Evolutionary conservation across 1,140 invertebrate genomes (phyloP).

Genomic region (Zeugodacus cucurbitae): DNA sequence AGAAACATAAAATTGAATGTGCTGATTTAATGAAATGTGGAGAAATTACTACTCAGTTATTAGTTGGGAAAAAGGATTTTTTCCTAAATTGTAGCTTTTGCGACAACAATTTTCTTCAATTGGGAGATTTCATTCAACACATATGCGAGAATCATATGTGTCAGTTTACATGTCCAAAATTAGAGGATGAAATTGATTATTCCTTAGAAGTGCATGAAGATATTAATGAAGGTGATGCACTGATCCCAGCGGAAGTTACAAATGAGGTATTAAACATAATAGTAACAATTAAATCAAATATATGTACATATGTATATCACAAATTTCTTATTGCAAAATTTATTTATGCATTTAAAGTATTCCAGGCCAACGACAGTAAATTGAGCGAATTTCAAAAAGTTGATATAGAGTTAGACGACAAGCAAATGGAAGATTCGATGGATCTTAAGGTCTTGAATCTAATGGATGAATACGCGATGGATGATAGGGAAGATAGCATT

Average conservation of each 20-base stretch:
- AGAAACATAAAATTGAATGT: neutral
- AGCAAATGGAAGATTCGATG: neutral
- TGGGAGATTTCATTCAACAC: constrained; percentile 2
- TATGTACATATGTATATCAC: too few species aligned
- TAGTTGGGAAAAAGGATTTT: neutral
- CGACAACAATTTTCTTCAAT: neutral
- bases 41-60: neutral
- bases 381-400: neutral
- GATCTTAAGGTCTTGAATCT: neutral
- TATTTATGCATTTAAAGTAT: neutral
- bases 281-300: too few species aligned
- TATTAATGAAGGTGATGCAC: neutral
- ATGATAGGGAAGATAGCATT: neutral
- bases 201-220: neutral
- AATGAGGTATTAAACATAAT: too few species aligned
- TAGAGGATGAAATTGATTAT: neutral
- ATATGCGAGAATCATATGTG: neutral
- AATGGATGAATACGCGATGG: neutral
- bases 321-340: neutral
- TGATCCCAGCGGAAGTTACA: neutral
- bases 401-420: constrained; percentile 16
- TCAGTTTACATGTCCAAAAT: neutral
- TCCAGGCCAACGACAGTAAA: neutral
- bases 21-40: neutral
- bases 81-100: constrained; percentile 6